Evolutionary conservation across 2,888 invertebrate genomes (phyloP).

Genomic region (Cordilura impudica): DNA sequence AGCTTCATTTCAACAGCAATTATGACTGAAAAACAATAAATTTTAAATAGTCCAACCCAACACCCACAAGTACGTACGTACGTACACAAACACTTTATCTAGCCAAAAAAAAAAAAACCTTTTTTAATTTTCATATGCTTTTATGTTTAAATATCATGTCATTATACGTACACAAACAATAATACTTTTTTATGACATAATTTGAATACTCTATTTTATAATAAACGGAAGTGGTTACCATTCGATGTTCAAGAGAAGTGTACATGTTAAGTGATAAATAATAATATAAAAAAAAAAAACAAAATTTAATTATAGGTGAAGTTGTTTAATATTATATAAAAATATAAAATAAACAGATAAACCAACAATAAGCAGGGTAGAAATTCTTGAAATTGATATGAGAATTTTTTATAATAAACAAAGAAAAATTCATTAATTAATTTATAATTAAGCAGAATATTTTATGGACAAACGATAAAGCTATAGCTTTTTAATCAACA

Average conservation of each 20-base stretch:
- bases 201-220: slow-evolving; percentile 42
- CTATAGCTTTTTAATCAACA: too few relatives aligned
- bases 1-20: slow-evolving; percentile 52
- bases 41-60: slow-evolving; percentile 54
- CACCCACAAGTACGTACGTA: background rate
- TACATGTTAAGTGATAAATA: slow-evolving; percentile 44
- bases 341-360: slow-evolving; percentile 13
- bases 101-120: background rate
- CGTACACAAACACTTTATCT: background rate
- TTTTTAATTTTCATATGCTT: slow-evolving; percentile 18
- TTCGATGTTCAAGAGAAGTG: background rate
- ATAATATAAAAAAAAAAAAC: too few relatives aligned
- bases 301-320: slow-evolving; percentile 54
- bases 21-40: slow-evolving; percentile 59
- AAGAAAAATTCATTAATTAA: too few relatives aligned
- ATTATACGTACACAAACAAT: slow-evolving; percentile 34
- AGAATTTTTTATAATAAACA: slow-evolving; percentile 2
- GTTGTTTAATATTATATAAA: slow-evolving; percentile 32
- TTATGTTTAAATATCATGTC: slow-evolving; percentile 56
- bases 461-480: too few relatives aligned
- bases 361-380: background rate
- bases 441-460: too few relatives aligned
- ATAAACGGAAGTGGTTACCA: slow-evolving; percentile 57
- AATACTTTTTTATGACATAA: slow-evolving; percentile 47
- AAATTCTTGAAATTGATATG: background rate